Conservation (phyloP, 2,888 invertebrate genomes). For the Platypus cylindrus region DNA sequence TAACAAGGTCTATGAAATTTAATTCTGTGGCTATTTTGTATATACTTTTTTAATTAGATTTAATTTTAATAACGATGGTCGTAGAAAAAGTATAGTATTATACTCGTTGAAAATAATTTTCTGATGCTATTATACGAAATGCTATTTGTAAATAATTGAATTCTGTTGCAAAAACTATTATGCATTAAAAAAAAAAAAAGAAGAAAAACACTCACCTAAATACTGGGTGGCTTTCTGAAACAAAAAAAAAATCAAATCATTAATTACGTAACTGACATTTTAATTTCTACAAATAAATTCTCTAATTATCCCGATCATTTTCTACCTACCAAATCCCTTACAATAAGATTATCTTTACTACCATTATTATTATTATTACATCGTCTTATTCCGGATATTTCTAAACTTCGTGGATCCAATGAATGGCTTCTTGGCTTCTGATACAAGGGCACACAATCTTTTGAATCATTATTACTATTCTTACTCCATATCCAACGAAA, state of each 20-base stretch:
- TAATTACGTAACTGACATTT: background rate
- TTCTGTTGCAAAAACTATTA: too few species aligned
- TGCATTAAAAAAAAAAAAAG: too few species aligned
- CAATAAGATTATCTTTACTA: conserved; percentile 6
- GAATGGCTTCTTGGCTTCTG: conserved; percentile 60
- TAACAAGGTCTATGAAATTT: too few species aligned
- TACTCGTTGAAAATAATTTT: too few species aligned
- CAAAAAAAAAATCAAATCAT: conserved; percentile 10
- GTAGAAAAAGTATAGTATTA: too few species aligned
- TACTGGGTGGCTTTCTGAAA: conserved; percentile 19
- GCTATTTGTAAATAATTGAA: too few species aligned
- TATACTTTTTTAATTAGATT: too few species aligned
- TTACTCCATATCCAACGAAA: conserved; percentile 37
- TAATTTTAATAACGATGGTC: too few species aligned
- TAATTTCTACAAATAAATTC: background rate
- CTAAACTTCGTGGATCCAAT: conserved; percentile 57
- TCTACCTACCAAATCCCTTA: conserved; percentile 15
- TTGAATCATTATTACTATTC: too few species aligned
- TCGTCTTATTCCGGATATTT: conserved; percentile 44
- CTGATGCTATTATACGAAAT: too few species aligned
- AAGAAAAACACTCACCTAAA: conserved; percentile 17
- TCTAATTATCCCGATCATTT: background rate
- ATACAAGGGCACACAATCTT: conserved; percentile 26
- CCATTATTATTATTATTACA: conserved; percentile 10
- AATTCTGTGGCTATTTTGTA: too few species aligned